These are phyloP conservation scores for Plebejus melissa DNA, from an alignment of 2,888 invertebrate species.

Conservation along the genomic window DNA sequence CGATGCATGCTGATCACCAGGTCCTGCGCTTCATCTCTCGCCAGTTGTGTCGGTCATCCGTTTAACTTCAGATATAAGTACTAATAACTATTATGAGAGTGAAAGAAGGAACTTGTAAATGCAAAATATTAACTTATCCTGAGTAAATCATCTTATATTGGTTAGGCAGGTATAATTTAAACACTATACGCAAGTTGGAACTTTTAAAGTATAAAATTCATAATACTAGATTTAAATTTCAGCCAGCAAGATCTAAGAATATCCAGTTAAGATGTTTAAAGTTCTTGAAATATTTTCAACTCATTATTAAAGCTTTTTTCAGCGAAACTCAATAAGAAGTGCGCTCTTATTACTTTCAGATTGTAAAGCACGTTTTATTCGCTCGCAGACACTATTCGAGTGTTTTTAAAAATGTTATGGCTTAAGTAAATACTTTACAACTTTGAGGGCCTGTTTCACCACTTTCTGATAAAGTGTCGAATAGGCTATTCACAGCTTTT, in stretches of 20 bases:
- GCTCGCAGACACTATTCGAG: slow-evolving; percentile 23
- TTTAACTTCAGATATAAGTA: no score
- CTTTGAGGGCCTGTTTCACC: background rate
- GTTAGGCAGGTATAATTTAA: no score
- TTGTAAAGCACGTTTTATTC: slow-evolving; percentile 21
- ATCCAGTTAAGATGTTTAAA: slow-evolving; percentile 15
- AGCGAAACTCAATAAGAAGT: slow-evolving; percentile 19
- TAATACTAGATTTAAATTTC: slow-evolving; percentile 1
- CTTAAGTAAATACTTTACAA: slow-evolving; percentile 15
- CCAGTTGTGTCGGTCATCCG: no score
- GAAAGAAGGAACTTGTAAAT: no score
- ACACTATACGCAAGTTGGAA: background rate
- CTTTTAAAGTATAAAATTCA: background rate
- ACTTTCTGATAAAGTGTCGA: no score
- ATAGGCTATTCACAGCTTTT: no score
- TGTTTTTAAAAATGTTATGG: slow-evolving; percentile 16
- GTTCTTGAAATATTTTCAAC: slow-evolving; percentile 18
- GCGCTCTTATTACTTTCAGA: slow-evolving; percentile 21
- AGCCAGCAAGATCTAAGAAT: slow-evolving; percentile 5
- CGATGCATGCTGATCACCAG: no score
- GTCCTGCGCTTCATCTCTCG: no score
- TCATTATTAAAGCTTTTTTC: slow-evolving; percentile 20
- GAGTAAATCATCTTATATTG: no score
- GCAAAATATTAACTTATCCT: no score
- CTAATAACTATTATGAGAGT: no score